Evolutionary conservation across 2,113 vertebrate genomes (phyloP), one percentile per base, ranked within the genome.

Genomic region (Limanda limanda): DNA sequence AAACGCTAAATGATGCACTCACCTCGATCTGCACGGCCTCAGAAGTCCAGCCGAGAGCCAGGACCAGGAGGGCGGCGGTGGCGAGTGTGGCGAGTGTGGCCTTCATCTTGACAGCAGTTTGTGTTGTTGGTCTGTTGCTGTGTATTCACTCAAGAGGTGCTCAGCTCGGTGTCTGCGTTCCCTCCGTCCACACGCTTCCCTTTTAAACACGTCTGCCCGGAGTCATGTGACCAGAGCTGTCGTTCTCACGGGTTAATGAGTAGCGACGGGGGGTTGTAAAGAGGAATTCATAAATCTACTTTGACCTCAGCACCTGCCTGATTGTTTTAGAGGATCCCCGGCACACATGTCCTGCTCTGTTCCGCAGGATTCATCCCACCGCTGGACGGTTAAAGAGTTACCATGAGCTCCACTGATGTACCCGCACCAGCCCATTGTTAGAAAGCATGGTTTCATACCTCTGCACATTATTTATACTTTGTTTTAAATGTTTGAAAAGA

Each of bases 161-260:
- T 82, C 51, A 27, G 71, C 74, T 86, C 59, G 40, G 68, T 79
- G 71, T 90, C 51, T 93, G 83, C 73, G 18, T 66, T 8, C 76
- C 40, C 52, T 61, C 42, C 1, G 11, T n/a, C 56, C 71, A 15
- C 58, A 7, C 15, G 27, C 67, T 6, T 61, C 62, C 71, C 87
- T 94, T 94, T 93, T 94, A 93, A 92, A 88, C 71, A 2, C 1
- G 74, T 45, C 23, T 18, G 37, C 15, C 51, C 24, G 18, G 11
- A 4, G 71, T 79, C 78, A 81, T 35, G 66, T 87, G 87, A 89
- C 86, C 81, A 58, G 54, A 71, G 21, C 81, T 88, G 81, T 76
- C 85, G 88, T 88, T 87, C 85, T 86, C 89, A 88, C 14, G 25
- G 87, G 93, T 94, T 93, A 95, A 94, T 94, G 73, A 92, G 76